Evolutionary conservation across 2,113 vertebrate species (phyloP).

Genomic region (Thamnaconus septentrionalis): DNA sequence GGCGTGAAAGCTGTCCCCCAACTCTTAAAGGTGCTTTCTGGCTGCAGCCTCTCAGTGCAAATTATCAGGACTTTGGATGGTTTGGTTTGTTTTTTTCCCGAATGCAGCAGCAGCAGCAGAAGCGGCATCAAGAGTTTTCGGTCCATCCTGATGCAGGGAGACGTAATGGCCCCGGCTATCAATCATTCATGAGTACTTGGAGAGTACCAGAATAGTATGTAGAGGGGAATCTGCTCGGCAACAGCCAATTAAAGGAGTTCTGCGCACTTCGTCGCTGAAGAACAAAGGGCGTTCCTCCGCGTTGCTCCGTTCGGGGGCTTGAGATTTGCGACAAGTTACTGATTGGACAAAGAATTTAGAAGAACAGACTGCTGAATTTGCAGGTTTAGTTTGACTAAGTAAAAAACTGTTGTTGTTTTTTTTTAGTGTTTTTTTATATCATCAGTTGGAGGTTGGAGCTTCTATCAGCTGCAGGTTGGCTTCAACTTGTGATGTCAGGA

Average conservation of each 20-base stretch:
- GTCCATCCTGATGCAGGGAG: constrained; percentile 9
- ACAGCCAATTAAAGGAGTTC: constrained; percentile 6
- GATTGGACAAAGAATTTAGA: too few species aligned
- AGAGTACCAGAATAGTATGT: constrained; percentile 26
- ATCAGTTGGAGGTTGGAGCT: too few species aligned
- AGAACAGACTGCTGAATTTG: too few species aligned
- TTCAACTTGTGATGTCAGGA: too few species aligned
- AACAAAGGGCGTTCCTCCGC: background rate
- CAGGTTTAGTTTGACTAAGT: too few species aligned
- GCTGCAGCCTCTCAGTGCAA: background rate
- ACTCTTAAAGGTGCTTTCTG: background rate
- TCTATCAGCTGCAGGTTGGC: too few species aligned
- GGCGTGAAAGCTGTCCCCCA: too few species aligned
- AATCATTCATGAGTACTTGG: constrained; percentile 28
- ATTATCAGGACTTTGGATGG: background rate
- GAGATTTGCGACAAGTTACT: too few species aligned
- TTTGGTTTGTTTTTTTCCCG: background rate
- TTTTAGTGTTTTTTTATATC: too few species aligned
- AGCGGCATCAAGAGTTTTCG: background rate
- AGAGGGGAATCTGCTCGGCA: constrained; percentile 33
- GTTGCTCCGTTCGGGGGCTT: background rate
- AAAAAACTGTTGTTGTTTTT: too few species aligned
- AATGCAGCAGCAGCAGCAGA: background rate
- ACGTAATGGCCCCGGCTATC: constrained; percentile 16
- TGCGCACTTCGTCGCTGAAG: background rate